A percentile compares a stretch with the other conserved stretches of the same genome.
phyloP scores from a whole-genome alignment of 2,888 invertebrate species.

The Limnephilus auricula region DNA sequence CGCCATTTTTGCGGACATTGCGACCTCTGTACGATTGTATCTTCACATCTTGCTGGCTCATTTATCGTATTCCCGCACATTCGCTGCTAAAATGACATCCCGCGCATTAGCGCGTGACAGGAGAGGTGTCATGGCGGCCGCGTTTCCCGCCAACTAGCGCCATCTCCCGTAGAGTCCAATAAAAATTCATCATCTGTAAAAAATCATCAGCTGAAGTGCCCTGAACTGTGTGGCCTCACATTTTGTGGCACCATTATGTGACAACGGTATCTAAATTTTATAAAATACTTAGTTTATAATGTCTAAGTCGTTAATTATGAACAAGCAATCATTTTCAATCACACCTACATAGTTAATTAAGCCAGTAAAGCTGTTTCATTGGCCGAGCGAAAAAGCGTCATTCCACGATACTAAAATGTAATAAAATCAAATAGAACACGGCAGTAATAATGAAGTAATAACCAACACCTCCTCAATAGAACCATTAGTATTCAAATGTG shows the following conservation, averaged over 20 bases:
- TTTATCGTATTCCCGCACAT: not conserved
- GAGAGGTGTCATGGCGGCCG: not conserved
- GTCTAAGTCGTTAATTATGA: not conserved
- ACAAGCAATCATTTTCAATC: not conserved
- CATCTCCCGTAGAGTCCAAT: not conserved
- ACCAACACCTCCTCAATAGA: slow-evolving; percentile 8
- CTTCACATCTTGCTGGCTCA: not conserved
- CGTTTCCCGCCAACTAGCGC: slow-evolving; percentile 13
- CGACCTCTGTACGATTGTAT: not conserved
- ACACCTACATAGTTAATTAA: not conserved
- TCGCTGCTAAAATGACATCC: not conserved
- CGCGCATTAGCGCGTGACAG: slow-evolving; percentile 11
- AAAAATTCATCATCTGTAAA: not conserved
- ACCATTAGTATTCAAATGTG: slow-evolving; percentile 30
- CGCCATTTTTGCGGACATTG: not conserved
- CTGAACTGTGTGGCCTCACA: not conserved
- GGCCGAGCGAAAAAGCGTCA: not conserved
- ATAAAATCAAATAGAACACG: slow-evolving; percentile 2
- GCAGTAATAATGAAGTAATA: slow-evolving; percentile 12
- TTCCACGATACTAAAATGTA: not conserved
- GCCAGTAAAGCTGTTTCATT: not conserved
- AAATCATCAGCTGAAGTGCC: not conserved
- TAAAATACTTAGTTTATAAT: not conserved
- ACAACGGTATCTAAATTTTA: not conserved
- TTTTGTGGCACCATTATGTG: not conserved